phyloP scores from a whole-genome alignment of 2,888 invertebrate species.

The Lithodes maja region DNA sequence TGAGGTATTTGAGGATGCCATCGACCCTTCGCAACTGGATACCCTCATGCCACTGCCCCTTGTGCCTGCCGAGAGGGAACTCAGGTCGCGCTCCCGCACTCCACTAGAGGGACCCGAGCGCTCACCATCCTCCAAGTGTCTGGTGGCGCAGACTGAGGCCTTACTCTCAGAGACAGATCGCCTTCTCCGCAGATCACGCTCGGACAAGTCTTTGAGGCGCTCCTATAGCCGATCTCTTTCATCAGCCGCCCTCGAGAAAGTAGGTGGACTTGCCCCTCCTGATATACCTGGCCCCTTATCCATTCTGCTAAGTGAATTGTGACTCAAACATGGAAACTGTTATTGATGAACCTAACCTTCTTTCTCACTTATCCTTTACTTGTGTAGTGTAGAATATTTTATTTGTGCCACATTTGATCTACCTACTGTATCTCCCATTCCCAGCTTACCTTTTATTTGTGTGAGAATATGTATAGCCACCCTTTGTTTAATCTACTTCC shows the following conservation, averaged over 20 bases:
- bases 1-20: slow-evolving; percentile 63
- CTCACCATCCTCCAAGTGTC: slow-evolving; percentile 50
- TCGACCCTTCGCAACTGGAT: slow-evolving; percentile 63
- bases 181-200: slow-evolving; percentile 67
- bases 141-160: slow-evolving; percentile 64
- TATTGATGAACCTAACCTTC: too few relatives aligned
- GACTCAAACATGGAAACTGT: too few relatives aligned
- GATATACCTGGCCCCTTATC: too few relatives aligned
- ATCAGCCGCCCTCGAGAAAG: slow-evolving; percentile 61
- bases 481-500: too few relatives aligned
- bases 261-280: slow-evolving; percentile 43
- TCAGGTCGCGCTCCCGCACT: slow-evolving; percentile 55
- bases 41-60: slow-evolving; percentile 67
- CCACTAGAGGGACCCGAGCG: slow-evolving; percentile 51
- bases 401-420: too few relatives aligned
- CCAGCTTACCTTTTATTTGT: too few relatives aligned
- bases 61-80: slow-evolving; percentile 44
- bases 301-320: too few relatives aligned
- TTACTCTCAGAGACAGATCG: slow-evolving; percentile 66
- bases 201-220: slow-evolving; percentile 65
- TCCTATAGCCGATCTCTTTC: slow-evolving; percentile 66
- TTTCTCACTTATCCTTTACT: too few relatives aligned
- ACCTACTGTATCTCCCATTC: too few relatives aligned
- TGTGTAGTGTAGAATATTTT: too few relatives aligned
- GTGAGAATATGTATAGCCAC: too few relatives aligned